Base-by-base conservation (phyloP, 2,888 invertebrate genomes). In the Heliconius hortense region DNA sequence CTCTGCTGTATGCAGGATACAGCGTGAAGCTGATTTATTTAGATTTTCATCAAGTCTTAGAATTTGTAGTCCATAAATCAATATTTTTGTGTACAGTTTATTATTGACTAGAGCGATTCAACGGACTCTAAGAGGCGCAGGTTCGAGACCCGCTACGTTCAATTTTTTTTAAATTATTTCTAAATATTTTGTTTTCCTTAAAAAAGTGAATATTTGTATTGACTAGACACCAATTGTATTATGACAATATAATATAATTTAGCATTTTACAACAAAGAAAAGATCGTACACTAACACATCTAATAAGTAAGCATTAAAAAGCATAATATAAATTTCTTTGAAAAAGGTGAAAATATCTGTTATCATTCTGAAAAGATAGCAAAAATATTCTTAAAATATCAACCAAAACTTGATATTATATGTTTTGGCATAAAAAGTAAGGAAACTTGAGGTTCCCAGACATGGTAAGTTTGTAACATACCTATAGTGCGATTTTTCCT, bases 401-500 rank as follows among this genome's bases (percentile, higher is more conserved):
- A 39, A 43, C 39, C 35, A 60, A 21, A 74, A 60, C 60, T 66
- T 24, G 18, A 73, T 43, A 48, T 43, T 43, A 43, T 13, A 60
- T 28, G 67, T 73, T 48, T 48, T 48, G 48, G 48, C 48, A 48
- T 4, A 21, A 18, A 48, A 21, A 48, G 18, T 48, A 48, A 48
- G 68, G 67, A 67, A 74, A 73, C 59, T 60, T 73, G 10, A 68
- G 48, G 70, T 69, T 60, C 64, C 56, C 43, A 70, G 39, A 26
- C 15, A 39, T 59, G 26, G 21, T 28, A 39, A 59, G 56, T 74
- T 70, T 63, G 56, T 63, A 26, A 56, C 56, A 74, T 69, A 35
- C 53, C 43, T 48, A 31, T 53, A 26, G 74, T 70, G 26, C 68
- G 74, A 72, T 72, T 76, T 78, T 72, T 62, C 64, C 48, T 74